Percentiles rank a stretch among this genome's conserved stretches.
Evolutionary conservation across 2,888 invertebrate genomes (phyloP).

Genomic region (Acanthopleura granulata): DNA sequence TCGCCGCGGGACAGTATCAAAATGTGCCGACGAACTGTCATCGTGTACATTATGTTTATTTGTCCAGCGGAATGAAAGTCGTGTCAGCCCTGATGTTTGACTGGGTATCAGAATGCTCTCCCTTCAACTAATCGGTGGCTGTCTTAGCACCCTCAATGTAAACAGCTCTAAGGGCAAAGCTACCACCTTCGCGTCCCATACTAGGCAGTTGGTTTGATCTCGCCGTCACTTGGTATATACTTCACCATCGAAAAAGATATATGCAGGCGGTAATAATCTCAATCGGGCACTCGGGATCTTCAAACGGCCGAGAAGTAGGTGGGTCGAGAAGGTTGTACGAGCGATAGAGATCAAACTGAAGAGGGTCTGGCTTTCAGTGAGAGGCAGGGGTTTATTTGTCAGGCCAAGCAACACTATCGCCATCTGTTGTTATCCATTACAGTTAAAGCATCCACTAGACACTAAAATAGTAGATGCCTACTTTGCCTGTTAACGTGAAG

Average conservation of each 20-base stretch:
- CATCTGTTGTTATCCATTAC: slow-evolving; percentile 10
- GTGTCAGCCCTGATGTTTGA: not conserved
- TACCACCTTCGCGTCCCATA: too few species aligned
- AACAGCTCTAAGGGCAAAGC: too few species aligned
- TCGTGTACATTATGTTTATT: not conserved
- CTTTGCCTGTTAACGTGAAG: not conserved
- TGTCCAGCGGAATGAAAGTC: slow-evolving; percentile 1
- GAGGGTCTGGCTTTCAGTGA: not conserved
- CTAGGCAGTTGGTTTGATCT: too few species aligned
- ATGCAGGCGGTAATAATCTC: too few species aligned
- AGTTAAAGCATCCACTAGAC: not conserved
- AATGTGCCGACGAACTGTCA: not conserved
- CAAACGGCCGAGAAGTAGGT: too few species aligned
- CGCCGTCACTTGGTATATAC: too few species aligned
- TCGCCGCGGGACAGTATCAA: not conserved
- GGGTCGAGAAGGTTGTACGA: too few species aligned
- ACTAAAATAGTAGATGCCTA: not conserved
- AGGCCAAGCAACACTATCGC: not conserved
- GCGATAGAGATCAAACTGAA: slow-evolving; percentile 3
- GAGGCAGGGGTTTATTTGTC: slow-evolving; percentile 1
- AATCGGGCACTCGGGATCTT: too few species aligned
- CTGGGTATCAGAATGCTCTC: not conserved
- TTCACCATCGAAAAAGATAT: too few species aligned
- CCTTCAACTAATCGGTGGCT: too few species aligned
- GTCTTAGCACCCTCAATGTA: too few species aligned